Evolutionary conservation across 1,140 invertebrate species (phyloP).

Genomic region (Lysiphlebus fabarum): DNA sequence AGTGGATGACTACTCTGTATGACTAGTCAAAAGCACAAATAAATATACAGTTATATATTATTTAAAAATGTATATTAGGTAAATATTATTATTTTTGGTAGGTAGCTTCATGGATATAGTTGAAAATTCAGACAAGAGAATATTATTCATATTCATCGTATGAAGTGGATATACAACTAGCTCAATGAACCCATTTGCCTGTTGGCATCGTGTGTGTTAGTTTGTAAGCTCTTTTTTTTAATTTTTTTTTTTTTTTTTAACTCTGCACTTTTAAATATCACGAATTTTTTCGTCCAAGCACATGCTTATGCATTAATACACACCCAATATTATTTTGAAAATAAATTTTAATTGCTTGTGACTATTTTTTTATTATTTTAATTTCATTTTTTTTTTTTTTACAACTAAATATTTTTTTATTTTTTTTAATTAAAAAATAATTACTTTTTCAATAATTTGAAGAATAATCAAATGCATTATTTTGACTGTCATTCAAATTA

Average conservation of each 20-base stretch:
- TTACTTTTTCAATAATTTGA: not conserved
- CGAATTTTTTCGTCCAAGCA: not conserved
- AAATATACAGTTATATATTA: not conserved
- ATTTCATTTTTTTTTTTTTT: slow-evolving; percentile 7
- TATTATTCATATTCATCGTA: slow-evolving; percentile 24
- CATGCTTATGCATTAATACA: slow-evolving; percentile 23
- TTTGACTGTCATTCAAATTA: no score
- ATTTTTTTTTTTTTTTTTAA: not conserved
- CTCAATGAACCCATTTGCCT: slow-evolving; percentile 27
- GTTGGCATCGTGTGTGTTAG: slow-evolving; percentile 19
- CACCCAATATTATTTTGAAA: slow-evolving; percentile 3
- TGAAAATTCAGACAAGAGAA: slow-evolving; percentile 10
- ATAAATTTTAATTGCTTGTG: slow-evolving; percentile 7
- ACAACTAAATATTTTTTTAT: not conserved
- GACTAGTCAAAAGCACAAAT: not conserved
- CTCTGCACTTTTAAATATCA: slow-evolving; percentile 8
- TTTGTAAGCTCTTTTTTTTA: slow-evolving; percentile 12
- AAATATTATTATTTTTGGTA: no score
- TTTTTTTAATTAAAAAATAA: slow-evolving; percentile 1
- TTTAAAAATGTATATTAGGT: not conserved
- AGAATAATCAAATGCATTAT: not conserved
- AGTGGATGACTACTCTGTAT: no score
- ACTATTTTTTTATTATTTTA: not conserved
- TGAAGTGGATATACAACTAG: slow-evolving; percentile 20
- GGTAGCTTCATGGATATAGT: no score